phyloP scores from a whole-genome alignment of 2,888 invertebrate genomes.

The Venustoraphidia nigricollis region DNA sequence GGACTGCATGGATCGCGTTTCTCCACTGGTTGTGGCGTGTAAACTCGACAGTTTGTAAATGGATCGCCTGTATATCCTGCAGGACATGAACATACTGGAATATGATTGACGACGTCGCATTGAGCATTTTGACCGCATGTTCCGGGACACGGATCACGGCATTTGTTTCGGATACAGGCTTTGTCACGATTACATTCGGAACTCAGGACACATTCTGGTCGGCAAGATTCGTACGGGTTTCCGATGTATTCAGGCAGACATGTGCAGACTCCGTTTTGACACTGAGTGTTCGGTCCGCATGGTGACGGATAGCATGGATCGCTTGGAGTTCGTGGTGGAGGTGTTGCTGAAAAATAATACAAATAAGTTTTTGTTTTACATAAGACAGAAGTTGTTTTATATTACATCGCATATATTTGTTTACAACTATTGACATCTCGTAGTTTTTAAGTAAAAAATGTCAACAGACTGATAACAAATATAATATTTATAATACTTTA shows the following conservation, averaged over 20 bases:
- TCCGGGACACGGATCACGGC: conserved; percentile 51
- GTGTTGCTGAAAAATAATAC: conserved; percentile 24
- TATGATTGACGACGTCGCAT: conserved; percentile 57
- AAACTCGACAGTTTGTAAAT: conserved; percentile 28
- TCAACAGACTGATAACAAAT: too few relatives aligned
- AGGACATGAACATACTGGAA: conserved; percentile 55
- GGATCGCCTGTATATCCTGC: conserved; percentile 53
- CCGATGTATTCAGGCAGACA: conserved; percentile 47
- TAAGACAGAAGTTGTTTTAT: neutral
- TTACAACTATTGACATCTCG: neutral
- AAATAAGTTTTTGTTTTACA: too few relatives aligned
- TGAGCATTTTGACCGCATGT: conserved; percentile 54
- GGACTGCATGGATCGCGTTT: conserved; percentile 29
- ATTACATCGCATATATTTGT: neutral
- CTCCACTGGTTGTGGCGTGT: conserved; percentile 16
- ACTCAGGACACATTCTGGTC: conserved; percentile 54
- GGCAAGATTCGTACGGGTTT: conserved; percentile 50
- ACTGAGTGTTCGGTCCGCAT: conserved; percentile 59
- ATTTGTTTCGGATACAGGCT: conserved; percentile 52
- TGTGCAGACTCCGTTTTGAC: conserved; percentile 43
- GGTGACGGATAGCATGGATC: conserved; percentile 56
- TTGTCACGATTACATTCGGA: conserved; percentile 47
- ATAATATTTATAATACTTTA: too few relatives aligned
- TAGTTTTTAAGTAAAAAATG: too few relatives aligned
- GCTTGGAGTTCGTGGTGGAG: conserved; percentile 27